Evolutionary conservation across 2,113 vertebrate genomes (phyloP).

Genomic region (Notothenia coriiceps): DNA sequence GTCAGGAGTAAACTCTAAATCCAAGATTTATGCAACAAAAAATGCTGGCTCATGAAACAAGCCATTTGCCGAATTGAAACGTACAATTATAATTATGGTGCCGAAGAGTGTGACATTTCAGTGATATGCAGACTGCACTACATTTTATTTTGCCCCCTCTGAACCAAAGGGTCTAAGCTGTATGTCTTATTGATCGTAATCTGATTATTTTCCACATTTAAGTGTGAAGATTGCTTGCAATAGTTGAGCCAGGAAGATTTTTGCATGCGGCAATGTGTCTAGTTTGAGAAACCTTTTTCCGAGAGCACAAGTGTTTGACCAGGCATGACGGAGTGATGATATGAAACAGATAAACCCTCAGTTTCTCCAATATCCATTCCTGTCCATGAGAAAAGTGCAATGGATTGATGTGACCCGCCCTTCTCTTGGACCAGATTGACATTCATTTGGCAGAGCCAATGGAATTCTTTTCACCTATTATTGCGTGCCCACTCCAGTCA

Average conservation of each 20-base stretch:
- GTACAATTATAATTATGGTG: slow-evolving; percentile 42
- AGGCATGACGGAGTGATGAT: slow-evolving; percentile 3
- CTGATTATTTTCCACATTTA: slow-evolving; percentile 11
- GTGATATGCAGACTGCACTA: slow-evolving; percentile 20
- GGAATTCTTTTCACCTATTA: slow-evolving; percentile 44
- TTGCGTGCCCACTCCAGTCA: slow-evolving; percentile 36
- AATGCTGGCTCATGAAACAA: slow-evolving; percentile 55
- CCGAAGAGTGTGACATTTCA: slow-evolving; percentile 55
- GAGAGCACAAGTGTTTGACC: slow-evolving; percentile 2
- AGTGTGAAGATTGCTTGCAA: background rate
- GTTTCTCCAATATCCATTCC: background rate
- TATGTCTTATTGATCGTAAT: slow-evolving; percentile 29
- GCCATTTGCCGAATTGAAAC: slow-evolving; percentile 43
- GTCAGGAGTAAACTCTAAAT: slow-evolving; percentile 36
- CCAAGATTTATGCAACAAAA: slow-evolving; percentile 3
- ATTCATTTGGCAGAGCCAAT: slow-evolving; percentile 41
- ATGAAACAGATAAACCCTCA: slow-evolving; percentile 8
- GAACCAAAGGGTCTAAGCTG: background rate
- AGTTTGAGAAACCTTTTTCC: slow-evolving; percentile 2
- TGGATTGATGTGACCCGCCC: background rate
- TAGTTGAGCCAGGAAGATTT: background rate
- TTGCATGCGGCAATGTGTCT: background rate
- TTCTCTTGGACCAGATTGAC: slow-evolving; percentile 38
- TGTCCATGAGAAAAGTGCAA: slow-evolving; percentile 5
- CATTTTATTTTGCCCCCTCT: background rate